Conservation (phyloP, 2,797 vertebrate species). For the Malurus splendens region DNA sequence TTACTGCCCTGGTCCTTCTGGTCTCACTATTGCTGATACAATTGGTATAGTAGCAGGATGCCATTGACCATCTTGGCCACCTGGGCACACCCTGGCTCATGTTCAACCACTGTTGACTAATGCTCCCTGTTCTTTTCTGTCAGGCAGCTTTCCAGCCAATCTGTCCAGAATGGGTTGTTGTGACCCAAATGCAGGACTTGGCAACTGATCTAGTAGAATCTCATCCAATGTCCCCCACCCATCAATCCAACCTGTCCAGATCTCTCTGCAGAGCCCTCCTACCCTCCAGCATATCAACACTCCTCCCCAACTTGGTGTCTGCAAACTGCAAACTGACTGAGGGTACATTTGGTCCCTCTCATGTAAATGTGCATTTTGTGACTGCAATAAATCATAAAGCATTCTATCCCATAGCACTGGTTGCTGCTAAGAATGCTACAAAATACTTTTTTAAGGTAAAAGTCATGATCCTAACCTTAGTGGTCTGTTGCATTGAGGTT, state of each 20-base stretch:
- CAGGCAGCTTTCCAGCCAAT: neutral
- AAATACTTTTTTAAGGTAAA: neutral
- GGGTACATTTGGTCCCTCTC: neutral
- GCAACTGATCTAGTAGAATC: neutral
- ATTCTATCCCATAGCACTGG: neutral
- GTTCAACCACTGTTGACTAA: neutral
- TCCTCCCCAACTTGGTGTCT: neutral
- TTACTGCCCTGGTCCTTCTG: neutral
- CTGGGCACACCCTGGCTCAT: neutral
- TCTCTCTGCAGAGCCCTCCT: neutral
- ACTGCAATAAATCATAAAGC: neutral
- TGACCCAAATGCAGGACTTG: neutral
- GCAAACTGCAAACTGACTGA: neutral
- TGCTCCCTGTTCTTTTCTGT: accelerated
- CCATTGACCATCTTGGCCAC: neutral
- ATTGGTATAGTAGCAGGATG: neutral
- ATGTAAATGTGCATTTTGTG: accelerated
- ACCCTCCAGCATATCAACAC: neutral
- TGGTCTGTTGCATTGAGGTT: neutral
- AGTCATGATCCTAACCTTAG: neutral
- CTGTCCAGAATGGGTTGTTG: neutral
- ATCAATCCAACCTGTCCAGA: neutral
- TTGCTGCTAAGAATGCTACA: neutral
- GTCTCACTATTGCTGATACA: neutral
- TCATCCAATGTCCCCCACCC: neutral